Conservation (phyloP, 2,797 vertebrate species). For the Acanthornis magna region DNA sequence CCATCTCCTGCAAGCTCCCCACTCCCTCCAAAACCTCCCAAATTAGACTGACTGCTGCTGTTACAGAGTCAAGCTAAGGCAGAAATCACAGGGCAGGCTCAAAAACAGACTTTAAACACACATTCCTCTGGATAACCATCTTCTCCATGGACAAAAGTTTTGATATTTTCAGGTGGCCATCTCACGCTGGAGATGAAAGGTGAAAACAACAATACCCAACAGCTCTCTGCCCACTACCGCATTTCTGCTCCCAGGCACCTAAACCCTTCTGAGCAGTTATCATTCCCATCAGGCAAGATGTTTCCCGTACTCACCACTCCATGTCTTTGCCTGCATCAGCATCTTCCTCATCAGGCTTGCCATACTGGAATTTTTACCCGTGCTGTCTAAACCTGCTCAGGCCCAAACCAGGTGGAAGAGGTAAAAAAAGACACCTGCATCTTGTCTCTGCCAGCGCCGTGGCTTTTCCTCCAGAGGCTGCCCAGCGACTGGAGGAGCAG, state of each 20-base stretch:
- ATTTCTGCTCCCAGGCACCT: not conserved
- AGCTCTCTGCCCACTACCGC: not conserved
- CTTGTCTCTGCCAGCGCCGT: not conserved
- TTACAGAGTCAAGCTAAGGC: not conserved
- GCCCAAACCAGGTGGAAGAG: not conserved
- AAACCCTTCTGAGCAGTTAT: not conserved
- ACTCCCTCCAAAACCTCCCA: not conserved
- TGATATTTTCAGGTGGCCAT: not conserved
- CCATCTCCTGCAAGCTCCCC: not conserved
- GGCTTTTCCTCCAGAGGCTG: not conserved
- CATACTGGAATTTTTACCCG: slow-evolving; percentile 29
- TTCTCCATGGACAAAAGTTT: not conserved
- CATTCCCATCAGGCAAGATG: not conserved
- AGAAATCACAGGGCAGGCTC: not conserved
- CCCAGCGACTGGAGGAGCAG: not conserved
- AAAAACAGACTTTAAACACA: not conserved
- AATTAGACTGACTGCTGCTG: not conserved
- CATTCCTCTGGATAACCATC: not conserved
- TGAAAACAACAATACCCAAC: not conserved
- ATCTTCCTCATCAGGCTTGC: slow-evolving; percentile 62
- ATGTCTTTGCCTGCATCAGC: slow-evolving; percentile 46
- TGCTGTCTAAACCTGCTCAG: slow-evolving; percentile 21
- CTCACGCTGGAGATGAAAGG: not conserved
- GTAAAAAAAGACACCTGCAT: not conserved
- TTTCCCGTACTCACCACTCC: slow-evolving; percentile 45